A percentile compares a stretch with the other conserved stretches of the same genome.
These are phyloP conservation scores for Pseudococcus viburni DNA, from an alignment of 2,888 invertebrate species.

Conservation along the genomic window DNA sequence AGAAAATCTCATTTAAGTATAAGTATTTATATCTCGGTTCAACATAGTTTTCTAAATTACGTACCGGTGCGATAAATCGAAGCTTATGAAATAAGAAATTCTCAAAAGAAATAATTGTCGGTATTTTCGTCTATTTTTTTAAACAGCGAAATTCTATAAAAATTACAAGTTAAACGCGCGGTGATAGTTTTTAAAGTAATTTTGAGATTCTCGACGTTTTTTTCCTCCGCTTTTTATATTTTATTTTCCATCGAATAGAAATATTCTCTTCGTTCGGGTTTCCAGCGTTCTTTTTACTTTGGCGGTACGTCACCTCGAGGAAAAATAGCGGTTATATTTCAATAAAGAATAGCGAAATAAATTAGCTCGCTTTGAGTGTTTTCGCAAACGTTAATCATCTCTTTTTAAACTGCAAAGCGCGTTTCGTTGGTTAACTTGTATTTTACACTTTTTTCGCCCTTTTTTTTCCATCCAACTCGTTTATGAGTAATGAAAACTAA, in stretches of 20 bases:
- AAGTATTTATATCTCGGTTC: neutral
- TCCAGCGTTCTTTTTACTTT: neutral
- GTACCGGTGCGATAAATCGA: constrained; percentile 6
- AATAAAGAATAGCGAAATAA: constrained; percentile 57
- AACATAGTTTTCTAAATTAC: neutral
- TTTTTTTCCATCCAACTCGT: neutral
- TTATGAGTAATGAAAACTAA: constrained; percentile 38
- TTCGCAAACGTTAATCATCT: constrained; percentile 49
- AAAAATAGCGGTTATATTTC: constrained; percentile 55
- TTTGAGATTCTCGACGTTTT: constrained; percentile 10
- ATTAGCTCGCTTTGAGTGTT: constrained; percentile 55
- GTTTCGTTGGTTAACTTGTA: constrained; percentile 41
- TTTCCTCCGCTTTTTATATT: neutral
- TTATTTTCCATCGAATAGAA: constrained; percentile 10
- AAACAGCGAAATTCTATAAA: neutral
- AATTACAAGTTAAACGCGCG: neutral
- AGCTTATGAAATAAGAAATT: neutral
- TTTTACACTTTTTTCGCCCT: neutral
- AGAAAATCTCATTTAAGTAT: neutral
- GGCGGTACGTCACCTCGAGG: constrained; percentile 32
- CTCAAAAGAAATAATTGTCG: neutral
- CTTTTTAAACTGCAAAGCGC: constrained; percentile 44
- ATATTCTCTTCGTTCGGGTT: neutral
- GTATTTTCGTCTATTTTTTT: neutral
- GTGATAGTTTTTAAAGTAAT: constrained; percentile 43